Conservation (phyloP, 2,888 invertebrate genomes). For the Carpatolechia fugitivella region DNA sequence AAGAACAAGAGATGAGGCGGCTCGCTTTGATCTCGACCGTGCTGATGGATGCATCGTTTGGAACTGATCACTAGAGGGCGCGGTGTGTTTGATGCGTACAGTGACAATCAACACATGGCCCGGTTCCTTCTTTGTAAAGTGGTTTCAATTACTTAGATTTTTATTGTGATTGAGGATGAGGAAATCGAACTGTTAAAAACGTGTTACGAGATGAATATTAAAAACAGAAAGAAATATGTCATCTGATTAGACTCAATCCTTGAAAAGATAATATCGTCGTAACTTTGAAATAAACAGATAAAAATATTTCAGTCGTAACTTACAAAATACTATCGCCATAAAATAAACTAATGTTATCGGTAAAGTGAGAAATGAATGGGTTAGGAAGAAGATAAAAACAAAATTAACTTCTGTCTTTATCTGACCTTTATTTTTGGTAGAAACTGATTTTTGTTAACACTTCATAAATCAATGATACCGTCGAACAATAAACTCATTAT, state of each 20-base stretch:
- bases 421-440: not conserved
- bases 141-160: constrained; percentile 11
- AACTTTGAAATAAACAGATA: too few relatives aligned
- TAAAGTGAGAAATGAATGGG: not conserved
- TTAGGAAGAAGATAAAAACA: not conserved
- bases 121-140: not conserved
- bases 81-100: not conserved
- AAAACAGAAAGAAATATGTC: not conserved
- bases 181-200: not conserved
- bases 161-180: not conserved
- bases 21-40: constrained; percentile 1
- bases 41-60: constrained; percentile 5
- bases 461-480: not conserved
- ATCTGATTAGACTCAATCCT: too few relatives aligned
- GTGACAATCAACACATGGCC: constrained; percentile 13
- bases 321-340: too few relatives aligned
- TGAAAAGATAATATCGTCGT: too few relatives aligned
- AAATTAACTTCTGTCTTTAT: not conserved
- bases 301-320: too few relatives aligned
- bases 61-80: not conserved
- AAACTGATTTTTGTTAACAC: not conserved
- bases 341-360: not conserved
- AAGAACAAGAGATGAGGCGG: not conserved
- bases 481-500: not conserved
- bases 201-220: not conserved